Evolutionary conservation across 2,797 vertebrate genomes (phyloP), one percentile per base, ranked within the genome.

Genomic region (Bryconaethiops microstoma): DNA sequence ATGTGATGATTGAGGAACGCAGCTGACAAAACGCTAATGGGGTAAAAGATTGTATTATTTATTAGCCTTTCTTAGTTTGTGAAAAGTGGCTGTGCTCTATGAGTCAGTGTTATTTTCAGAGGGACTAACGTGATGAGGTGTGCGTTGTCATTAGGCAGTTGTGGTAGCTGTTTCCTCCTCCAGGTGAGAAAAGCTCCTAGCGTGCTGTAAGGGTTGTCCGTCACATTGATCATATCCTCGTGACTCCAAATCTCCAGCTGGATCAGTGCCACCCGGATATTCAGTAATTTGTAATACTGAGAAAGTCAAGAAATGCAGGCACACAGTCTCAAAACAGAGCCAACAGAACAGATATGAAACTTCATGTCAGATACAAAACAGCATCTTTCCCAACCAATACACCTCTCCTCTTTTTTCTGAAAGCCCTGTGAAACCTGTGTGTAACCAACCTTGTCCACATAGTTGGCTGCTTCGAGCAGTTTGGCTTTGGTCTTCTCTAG

Each of bases 211-310:
- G 97, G 96, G 84, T 99, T 99, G 75, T 95, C 93, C 0, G 94
- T 95, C 68, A 99, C 93, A 5, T 80, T 92, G 77, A 95, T 97
- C 92, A 92, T 91, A 88, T 99, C 93, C 81, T 90, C 86, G 0
- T 89, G 88, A 17, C 89, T 97, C 98, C 98, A 99, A 83, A 99
- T 92, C 88, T 99, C 97, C 92, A 99, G 78, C 45, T 96, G 95
- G 67, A 98, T 97, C 39, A 99, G 88, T 0, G 97, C 96, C 83
- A 99, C 96, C 0, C 98, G 95, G 83, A 99, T 97, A 83, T 92
- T 97, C 83, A 98, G 86, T 4, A 94, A 83, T 87, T 96, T 97
- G 89, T 99, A 99, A 92, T 96, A 99, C 98, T 99, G 87, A 75
- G 2, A 82, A 9, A 55, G 21, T 68, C 6, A 83, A 71, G 10